A percentile compares a stretch with the other conserved stretches of the same genome.
phyloP scores from a whole-genome alignment of 2,888 invertebrate species.

The Halictus quadricinctus region DNA sequence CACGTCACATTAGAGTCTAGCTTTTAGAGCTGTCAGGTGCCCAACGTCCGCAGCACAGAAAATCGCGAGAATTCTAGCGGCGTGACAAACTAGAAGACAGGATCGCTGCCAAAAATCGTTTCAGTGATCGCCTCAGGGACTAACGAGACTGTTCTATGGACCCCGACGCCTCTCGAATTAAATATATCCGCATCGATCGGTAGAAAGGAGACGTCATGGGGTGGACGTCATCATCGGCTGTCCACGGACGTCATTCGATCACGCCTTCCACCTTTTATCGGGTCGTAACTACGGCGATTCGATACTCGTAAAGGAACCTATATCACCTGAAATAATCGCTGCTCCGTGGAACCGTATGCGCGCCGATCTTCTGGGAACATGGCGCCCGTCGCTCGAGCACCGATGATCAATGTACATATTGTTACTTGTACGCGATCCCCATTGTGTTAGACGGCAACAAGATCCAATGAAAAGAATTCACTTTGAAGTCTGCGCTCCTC shows the following conservation, averaged over 20 bases:
- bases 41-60: neutral
- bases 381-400: neutral
- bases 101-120: conserved; percentile 25
- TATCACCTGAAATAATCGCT: neutral
- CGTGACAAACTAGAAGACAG: neutral
- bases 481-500: neutral
- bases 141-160: neutral
- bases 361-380: neutral
- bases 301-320: conserved; percentile 16
- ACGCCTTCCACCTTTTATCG: conserved; percentile 26
- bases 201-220: conserved; percentile 14
- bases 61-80: neutral
- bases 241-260: conserved; percentile 3
- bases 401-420: neutral
- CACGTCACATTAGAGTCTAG: neutral
- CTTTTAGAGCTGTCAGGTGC: neutral
- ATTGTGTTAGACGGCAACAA: neutral
- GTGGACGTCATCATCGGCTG: neutral
- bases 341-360: neutral
- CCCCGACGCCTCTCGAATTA: conserved; percentile 8
- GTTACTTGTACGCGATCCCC: neutral
- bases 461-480: neutral
- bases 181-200: conserved; percentile 28
- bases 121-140: neutral
- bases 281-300: conserved; percentile 29